Conservation (phyloP, 2,113 vertebrate species). For the Herpailurus yagouaroundi region DNA sequence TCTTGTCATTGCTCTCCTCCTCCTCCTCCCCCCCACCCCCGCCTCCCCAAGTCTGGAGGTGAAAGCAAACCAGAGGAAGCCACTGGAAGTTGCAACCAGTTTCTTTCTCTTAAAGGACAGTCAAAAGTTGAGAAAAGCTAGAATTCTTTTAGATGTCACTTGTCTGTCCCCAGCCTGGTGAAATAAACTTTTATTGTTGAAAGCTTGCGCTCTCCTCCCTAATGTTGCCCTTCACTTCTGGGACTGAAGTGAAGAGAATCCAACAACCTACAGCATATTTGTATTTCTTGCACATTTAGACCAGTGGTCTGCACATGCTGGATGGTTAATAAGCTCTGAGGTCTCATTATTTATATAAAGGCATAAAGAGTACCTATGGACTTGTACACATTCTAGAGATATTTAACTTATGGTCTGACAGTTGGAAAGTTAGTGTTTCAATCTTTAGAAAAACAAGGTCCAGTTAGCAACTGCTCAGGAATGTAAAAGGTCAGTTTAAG, state of each 20-base stretch:
- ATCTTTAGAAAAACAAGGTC: conserved; percentile 20
- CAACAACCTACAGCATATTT: not conserved
- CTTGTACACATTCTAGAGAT: not conserved
- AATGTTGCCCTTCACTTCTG: not conserved
- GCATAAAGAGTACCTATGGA: not conserved
- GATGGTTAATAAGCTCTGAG: not conserved
- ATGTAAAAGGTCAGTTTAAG: not conserved
- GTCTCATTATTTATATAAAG: not conserved
- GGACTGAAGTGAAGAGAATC: not conserved
- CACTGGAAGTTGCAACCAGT: not conserved
- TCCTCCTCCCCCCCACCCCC: too few species aligned
- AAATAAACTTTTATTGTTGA: not conserved
- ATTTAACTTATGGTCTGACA: not conserved
- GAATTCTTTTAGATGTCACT: not conserved
- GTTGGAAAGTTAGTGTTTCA: not conserved
- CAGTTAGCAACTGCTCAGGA: not conserved
- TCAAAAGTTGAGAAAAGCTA: not conserved
- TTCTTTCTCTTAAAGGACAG: not conserved
- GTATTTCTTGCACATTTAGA: not conserved
- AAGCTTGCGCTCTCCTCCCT: not conserved
- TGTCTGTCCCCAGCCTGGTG: not conserved
- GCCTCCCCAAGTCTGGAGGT: not conserved
- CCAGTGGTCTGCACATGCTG: not conserved
- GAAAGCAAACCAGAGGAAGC: not conserved
- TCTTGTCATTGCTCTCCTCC: not conserved